Evolutionary conservation across 2,113 vertebrate species (phyloP).

Genomic region (Alligator mississippiensis): DNA sequence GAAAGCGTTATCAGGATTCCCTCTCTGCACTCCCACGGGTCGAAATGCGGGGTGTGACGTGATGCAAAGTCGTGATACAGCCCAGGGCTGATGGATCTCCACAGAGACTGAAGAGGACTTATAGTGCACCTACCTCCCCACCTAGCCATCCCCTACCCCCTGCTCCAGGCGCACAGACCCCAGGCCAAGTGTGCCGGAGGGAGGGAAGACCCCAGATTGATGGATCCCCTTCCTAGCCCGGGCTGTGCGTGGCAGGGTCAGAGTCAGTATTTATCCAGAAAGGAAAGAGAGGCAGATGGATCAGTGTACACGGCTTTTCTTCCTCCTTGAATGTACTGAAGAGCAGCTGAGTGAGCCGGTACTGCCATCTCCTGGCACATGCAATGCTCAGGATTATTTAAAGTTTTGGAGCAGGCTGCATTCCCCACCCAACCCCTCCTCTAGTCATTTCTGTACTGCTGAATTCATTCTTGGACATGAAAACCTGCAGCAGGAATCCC

Average conservation of each 20-base stretch:
- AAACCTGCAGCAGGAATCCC: neutral
- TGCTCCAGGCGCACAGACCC: neutral
- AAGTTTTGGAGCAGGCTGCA: neutral
- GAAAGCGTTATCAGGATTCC: too few species aligned
- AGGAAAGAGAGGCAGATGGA: neutral
- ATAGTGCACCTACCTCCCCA: neutral
- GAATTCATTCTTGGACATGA: neutral
- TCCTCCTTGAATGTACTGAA: accelerated
- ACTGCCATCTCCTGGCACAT: conserved; percentile 71
- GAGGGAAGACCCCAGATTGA: neutral
- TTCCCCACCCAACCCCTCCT: too few species aligned
- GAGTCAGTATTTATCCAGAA: neutral
- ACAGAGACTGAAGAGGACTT: neutral
- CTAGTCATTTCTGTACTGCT: neutral
- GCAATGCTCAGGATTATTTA: neutral
- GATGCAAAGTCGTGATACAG: neutral
- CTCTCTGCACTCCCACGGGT: too few species aligned
- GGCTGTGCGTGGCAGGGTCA: neutral
- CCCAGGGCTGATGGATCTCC: neutral
- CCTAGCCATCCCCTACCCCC: neutral
- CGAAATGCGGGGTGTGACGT: neutral
- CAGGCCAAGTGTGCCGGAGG: neutral
- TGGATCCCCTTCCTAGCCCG: neutral
- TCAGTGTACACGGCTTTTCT: accelerated
- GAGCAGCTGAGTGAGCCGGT: conserved; percentile 35